Base-by-base conservation (phyloP, 2,888 invertebrate species). In the Plagiodera versicolora region DNA sequence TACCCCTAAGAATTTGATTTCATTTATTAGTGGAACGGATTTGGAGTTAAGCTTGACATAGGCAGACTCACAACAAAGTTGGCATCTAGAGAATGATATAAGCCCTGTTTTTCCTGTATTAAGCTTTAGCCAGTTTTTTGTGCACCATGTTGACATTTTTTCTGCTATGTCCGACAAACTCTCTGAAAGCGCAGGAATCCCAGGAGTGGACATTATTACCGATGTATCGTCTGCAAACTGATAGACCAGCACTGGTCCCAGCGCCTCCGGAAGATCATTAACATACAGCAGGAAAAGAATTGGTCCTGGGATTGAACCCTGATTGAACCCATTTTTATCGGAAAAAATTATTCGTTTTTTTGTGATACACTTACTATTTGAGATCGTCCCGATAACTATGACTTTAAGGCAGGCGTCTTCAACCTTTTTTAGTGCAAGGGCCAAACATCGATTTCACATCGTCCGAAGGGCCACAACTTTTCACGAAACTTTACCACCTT, bases 181-280 rank as follows among this genome's bases (percentile, higher is more conserved):
- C 49, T n/a, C 11, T 6, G 8, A 6, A 24, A 49, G 24, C n/a
- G 49, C n/a, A 0, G 16, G 8, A 6, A 49, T 14, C 17, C 28
- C 49, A 49, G 49, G n/a, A 20, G n/a, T 6, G 5, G 14, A 4
- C 48, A 48, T 20, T 20, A 48, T 49, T 16, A 24, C 16, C n/a
- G 49, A 49, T 49, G 20, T 28, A 16, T 28, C 49, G 28, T 49
- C 49, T 5, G 49, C 28, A 49, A 49, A 24, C 49, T 49, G 28
- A 49, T n/a, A 49, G n/a, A 14, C 28, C 11, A 28, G 28, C 17
- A 10, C 28, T 5, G 49, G 49, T 24, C 24, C 28, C 24, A 49
- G 47, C 1, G 10, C 47, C n/a, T 1, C 48, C 48, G 30, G 51
- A 6, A 51, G 32, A 51, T 51, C 32, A 17, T 30, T 28, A 9